Evolutionary conservation across 2,888 invertebrate species (phyloP), one percentile per base, ranked within the genome.

Genomic region (Lissonota sp.): DNA sequence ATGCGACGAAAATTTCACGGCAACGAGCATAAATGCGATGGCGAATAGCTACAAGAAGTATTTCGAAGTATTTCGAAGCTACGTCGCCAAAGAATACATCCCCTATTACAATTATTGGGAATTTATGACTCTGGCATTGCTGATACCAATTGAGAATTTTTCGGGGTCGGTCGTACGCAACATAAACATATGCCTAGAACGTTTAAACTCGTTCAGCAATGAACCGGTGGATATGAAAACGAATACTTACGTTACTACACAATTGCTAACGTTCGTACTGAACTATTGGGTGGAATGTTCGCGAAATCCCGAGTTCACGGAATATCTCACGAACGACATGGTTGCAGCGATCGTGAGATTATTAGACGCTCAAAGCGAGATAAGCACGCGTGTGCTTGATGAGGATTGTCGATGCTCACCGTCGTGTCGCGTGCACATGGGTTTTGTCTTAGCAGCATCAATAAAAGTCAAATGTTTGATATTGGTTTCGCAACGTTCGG

Each of bases 221-320:
- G 40, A 40, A 10, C 40, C 51, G 39, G 42, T 53, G 5, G 37
- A 67, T 12, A 70, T 73, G 0, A 26, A 79, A 0, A 77, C 51
- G 16, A 79, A 80, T 14, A 12, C 58, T 2, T 76, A 82, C 40
- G 57, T 81, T 0, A 46, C 51, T 8, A 8, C 53, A 0, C 42
- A 67, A n/a, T 40, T 83, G n/a, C 10, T 81, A 7, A 58, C 49
- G 4, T 60, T 69, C 7, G 8, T 79, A 0, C 14, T 72, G 3
- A n/a, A 3, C 3, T 77, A 71, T 16, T 84, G 84, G 84, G 71
- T 62, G 1, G 71, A 78, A 7, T 51, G 10, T 6, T 49, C 12
- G 6, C 70, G 63, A 57, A 64, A 7, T 0, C 40, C 46, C 7
- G 8, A 40, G 12, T 40, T n/a, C 1, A 12, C 0, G 5, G 10